phyloP scores from a whole-genome alignment of 2,888 invertebrate genomes.

The Cephus pulcher region DNA sequence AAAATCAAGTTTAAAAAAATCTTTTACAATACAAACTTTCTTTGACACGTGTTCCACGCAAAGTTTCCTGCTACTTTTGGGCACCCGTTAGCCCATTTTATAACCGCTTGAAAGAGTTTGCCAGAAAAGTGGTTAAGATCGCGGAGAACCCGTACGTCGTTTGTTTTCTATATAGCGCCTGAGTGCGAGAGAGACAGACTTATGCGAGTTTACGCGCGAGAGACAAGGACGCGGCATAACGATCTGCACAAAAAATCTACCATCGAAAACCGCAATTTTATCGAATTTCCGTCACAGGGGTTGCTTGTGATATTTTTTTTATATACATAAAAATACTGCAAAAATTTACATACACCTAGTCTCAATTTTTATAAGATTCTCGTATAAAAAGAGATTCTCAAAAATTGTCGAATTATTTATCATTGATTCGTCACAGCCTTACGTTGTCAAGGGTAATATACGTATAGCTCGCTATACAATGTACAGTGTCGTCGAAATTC shows the following conservation, averaged over 20 bases:
- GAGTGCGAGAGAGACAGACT: neutral
- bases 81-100: neutral
- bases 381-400: neutral
- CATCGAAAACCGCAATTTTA: neutral
- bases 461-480: neutral
- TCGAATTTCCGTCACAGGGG: neutral
- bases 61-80: neutral
- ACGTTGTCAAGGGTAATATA: neutral
- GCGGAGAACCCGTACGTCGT: too few species aligned
- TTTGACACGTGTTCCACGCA: neutral
- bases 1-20: neutral
- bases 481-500: neutral
- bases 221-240: neutral
- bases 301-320: too few species aligned
- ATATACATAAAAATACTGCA: too few species aligned
- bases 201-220: neutral
- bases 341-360: too few species aligned
- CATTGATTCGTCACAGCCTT: neutral
- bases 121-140: neutral
- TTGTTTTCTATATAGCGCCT: neutral
- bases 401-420: neutral
- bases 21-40: too few species aligned
- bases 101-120: neutral
- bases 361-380: too few species aligned
- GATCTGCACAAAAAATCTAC: neutral